A percentile compares a stretch with the other conserved stretches of the same genome.
These are phyloP conservation scores for Alligator sinensis DNA, from an alignment of 2,113 vertebrate species.

Conservation along the genomic window DNA sequence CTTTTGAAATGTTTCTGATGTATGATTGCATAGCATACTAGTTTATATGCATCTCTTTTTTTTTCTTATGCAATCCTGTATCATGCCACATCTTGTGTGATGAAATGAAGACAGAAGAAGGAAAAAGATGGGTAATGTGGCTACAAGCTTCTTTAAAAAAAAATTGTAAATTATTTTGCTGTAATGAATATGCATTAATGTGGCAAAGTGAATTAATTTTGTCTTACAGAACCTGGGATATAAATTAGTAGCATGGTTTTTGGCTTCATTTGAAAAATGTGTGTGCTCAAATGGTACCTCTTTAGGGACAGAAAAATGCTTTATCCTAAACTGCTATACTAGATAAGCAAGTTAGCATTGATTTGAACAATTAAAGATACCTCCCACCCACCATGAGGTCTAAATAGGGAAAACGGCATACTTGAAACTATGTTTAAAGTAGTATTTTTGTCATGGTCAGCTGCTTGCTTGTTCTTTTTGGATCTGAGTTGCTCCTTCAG, in stretches of 20 bases:
- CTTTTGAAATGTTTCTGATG: background rate
- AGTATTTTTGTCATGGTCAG: background rate
- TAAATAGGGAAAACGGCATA: background rate
- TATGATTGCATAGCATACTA: background rate
- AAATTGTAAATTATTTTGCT: background rate
- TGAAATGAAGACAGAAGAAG: slow-evolving; percentile 85
- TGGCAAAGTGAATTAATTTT: slow-evolving; percentile 3
- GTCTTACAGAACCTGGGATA: background rate
- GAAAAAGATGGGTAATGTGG: slow-evolving; percentile 87
- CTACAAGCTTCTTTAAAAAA: slow-evolving; percentile 4
- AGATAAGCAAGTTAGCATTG: background rate
- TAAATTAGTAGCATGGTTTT: background rate
- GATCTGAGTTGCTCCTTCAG: slow-evolving; percentile 25
- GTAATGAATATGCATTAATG: background rate
- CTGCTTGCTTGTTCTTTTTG: background rate
- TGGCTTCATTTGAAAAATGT: background rate
- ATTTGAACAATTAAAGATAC: background rate
- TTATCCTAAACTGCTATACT: background rate
- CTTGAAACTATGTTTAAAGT: background rate
- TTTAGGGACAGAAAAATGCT: background rate
- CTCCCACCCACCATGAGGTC: background rate
- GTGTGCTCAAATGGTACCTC: background rate
- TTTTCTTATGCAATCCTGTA: slow-evolving; percentile 51
- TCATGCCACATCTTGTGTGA: slow-evolving; percentile 29
- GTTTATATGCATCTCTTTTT: slow-evolving; percentile 17